A percentile compares a stretch with the other conserved stretches of the same genome.
Conservation (phyloP, 1,140 invertebrate genomes). For the Drosophila oshimai region DNA sequence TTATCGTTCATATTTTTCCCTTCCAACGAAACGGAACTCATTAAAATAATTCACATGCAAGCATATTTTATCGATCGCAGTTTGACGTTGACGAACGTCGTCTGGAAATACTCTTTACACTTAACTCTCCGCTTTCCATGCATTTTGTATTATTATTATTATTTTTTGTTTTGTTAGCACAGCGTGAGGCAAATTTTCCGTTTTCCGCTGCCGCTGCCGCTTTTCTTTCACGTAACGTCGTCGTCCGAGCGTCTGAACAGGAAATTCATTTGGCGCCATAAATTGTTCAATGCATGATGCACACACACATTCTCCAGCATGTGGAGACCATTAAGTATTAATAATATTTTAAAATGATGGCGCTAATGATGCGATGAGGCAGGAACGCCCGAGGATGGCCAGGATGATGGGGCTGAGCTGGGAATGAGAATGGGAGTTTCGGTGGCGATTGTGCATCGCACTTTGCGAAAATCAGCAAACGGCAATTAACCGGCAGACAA, state of each 20-base stretch:
- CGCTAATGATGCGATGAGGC: slow-evolving; percentile 68
- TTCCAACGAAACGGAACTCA: slow-evolving; percentile 78
- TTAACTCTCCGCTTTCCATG: slow-evolving; percentile 11
- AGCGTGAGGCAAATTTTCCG: slow-evolving; percentile 68
- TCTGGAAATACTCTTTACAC: slow-evolving; percentile 45
- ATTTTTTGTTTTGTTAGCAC: slow-evolving; percentile 56
- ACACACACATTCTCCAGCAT: slow-evolving; percentile 44
- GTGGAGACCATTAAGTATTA: slow-evolving; percentile 72
- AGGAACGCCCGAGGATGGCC: slow-evolving; percentile 17
- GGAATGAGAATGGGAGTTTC: background rate
- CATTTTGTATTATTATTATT: slow-evolving; percentile 35
- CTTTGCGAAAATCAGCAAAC: slow-evolving; percentile 42
- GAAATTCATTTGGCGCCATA: slow-evolving; percentile 76
- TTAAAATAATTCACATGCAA: slow-evolving; percentile 81
- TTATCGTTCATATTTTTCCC: slow-evolving; percentile 77
- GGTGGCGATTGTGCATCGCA: slow-evolving; percentile 11
- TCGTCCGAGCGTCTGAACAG: slow-evolving; percentile 61
- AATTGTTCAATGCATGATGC: slow-evolving; percentile 47
- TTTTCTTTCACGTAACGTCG: slow-evolving; percentile 35
- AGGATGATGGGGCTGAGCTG: background rate
- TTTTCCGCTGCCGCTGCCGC: slow-evolving; percentile 56
- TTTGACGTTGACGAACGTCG: slow-evolving; percentile 77
- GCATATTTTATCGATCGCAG: slow-evolving; percentile 73
- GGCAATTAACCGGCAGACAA: slow-evolving; percentile 60
- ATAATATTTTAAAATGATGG: slow-evolving; percentile 77